These are phyloP conservation scores for Mus caroli DNA, from an alignment of 2,797 vertebrate species.

Conservation along the genomic window DNA sequence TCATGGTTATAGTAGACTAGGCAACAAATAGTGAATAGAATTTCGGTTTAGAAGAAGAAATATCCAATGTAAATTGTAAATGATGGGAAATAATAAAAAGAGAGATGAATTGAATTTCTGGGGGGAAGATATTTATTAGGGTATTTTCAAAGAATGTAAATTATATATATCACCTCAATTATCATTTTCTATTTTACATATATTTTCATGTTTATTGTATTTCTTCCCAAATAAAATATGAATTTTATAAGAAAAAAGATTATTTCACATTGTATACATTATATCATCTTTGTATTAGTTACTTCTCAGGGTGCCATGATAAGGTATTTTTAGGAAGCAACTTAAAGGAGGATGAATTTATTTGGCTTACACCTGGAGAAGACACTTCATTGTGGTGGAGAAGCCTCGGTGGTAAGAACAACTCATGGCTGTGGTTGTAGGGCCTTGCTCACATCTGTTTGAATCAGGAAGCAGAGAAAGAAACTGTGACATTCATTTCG, in stretches of 20 bases:
- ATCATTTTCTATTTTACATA: background rate
- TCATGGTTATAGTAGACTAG: background rate
- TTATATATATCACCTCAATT: background rate
- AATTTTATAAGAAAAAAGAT: background rate
- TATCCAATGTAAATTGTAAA: background rate
- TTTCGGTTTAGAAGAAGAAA: conserved; percentile 6
- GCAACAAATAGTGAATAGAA: background rate
- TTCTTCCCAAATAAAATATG: background rate
- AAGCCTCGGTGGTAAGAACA: too few relatives aligned
- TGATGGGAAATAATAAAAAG: background rate
- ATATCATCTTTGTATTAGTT: background rate
- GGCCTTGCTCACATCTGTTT: background rate
- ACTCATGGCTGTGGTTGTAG: background rate
- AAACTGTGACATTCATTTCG: background rate
- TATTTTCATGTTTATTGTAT: background rate
- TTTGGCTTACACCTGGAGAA: background rate
- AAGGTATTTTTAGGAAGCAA: background rate
- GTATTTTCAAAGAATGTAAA: background rate
- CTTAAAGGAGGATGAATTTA: too few relatives aligned
- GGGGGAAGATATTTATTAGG: background rate
- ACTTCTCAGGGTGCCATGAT: background rate
- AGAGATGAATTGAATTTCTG: background rate
- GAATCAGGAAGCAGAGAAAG: background rate
- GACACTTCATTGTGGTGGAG: background rate
- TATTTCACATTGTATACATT: background rate